These are phyloP conservation scores for Spicauda simplicius DNA, from an alignment of 2,888 invertebrate species.

Conservation along the genomic window DNA sequence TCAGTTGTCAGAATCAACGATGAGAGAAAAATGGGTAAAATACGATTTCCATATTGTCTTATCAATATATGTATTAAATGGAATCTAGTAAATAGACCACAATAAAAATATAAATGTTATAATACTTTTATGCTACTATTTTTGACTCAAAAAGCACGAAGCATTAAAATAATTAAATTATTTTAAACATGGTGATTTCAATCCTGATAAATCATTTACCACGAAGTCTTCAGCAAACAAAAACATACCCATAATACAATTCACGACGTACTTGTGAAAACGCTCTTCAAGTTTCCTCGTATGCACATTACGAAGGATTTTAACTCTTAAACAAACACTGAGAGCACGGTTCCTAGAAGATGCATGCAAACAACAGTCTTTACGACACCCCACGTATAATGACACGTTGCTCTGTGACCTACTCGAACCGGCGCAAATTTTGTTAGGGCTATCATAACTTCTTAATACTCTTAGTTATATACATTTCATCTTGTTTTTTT, in stretches of 20 bases:
- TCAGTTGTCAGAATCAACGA: too few species aligned
- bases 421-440: neutral
- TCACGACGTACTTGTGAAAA: neutral
- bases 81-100: too few species aligned
- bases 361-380: conserved; percentile 13
- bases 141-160: too few species aligned
- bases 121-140: too few species aligned
- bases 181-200: too few species aligned
- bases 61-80: too few species aligned
- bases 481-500: too few species aligned
- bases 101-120: too few species aligned
- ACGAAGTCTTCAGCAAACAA: neutral
- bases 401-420: neutral
- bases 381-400: conserved; percentile 13
- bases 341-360: conserved; percentile 21
- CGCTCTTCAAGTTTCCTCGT: conserved; percentile 15
- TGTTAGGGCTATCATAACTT: neutral
- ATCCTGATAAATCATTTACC: neutral
- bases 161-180: too few species aligned
- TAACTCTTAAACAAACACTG: conserved; percentile 9
- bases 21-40: too few species aligned
- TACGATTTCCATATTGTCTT: too few species aligned
- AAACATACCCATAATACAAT: neutral
- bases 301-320: conserved; percentile 7
- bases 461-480: too few species aligned